Evolutionary conservation across 2,888 invertebrate genomes (phyloP).

Genomic region (Crossocerus cetratus): DNA sequence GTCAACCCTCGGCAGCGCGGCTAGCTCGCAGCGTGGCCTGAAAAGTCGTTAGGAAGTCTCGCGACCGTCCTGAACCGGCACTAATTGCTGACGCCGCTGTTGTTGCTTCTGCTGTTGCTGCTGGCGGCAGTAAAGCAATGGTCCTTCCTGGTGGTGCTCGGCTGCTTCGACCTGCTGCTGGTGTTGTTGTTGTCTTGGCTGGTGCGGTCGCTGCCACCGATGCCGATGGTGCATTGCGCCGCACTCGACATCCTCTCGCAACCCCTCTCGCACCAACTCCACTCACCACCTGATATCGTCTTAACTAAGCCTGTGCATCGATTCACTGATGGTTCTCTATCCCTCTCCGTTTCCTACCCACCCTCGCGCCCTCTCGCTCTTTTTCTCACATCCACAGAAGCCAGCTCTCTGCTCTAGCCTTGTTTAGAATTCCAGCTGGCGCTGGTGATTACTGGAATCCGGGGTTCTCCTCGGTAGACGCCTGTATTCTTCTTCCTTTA

Average conservation of each 20-base stretch:
- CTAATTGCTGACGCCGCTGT: constrained; percentile 58
- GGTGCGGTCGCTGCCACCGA: constrained; percentile 4
- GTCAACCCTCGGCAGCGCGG: constrained; percentile 24
- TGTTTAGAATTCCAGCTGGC: too few relatives aligned
- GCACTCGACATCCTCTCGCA: constrained; percentile 51
- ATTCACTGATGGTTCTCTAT: too few relatives aligned
- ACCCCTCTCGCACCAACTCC: too few relatives aligned
- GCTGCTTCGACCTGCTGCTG: constrained; percentile 10
- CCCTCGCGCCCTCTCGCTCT: too few relatives aligned
- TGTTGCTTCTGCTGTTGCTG: constrained; percentile 36
- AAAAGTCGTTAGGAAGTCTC: constrained; percentile 53
- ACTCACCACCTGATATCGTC: too few relatives aligned
- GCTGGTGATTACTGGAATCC: too few relatives aligned
- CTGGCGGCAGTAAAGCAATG: constrained; percentile 17
- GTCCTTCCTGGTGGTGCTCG: constrained; percentile 20
- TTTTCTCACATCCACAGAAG: too few relatives aligned
- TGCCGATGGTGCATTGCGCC: constrained; percentile 45
- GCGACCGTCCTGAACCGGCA: constrained; percentile 54
- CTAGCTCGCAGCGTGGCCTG: background rate
- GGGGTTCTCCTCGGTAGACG: too few relatives aligned
- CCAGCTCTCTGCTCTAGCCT: too few relatives aligned
- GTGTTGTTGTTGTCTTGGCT: constrained; percentile 2
- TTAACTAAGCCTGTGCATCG: too few relatives aligned
- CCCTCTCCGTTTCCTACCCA: too few relatives aligned
- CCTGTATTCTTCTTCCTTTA: background rate